Conservation (phyloP, 2,797 vertebrate species). For the Parauchenoglanis ngamensis region DNA sequence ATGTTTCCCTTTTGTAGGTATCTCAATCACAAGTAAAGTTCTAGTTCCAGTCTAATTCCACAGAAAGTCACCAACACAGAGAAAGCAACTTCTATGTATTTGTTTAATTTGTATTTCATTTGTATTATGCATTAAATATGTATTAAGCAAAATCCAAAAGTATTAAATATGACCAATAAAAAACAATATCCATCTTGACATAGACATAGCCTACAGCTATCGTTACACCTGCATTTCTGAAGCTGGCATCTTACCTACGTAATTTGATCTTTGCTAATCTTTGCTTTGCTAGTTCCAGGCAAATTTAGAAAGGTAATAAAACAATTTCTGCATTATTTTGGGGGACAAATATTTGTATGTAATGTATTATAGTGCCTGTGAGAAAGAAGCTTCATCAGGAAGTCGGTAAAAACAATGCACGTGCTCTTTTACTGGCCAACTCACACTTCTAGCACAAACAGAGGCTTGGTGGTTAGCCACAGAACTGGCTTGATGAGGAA, state of each 20-base stretch:
- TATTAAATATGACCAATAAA: neutral
- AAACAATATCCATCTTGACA: neutral
- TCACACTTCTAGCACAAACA: neutral
- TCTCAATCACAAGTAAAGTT: neutral
- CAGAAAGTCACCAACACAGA: neutral
- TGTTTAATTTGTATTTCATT: neutral
- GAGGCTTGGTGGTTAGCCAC: neutral
- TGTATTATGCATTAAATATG: neutral
- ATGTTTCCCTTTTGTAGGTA: neutral
- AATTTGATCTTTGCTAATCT: neutral
- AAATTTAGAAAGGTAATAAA: neutral
- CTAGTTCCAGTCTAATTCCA: neutral
- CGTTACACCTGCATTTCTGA: neutral
- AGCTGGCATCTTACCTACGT: neutral
- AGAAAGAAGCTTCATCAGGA: neutral
- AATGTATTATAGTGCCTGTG: neutral
- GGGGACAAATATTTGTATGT: neutral
- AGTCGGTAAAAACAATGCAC: neutral
- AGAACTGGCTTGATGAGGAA: neutral
- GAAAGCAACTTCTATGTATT: neutral
- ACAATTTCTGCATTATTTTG: neutral
- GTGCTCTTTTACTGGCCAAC: neutral
- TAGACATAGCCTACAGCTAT: neutral
- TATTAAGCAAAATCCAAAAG: neutral
- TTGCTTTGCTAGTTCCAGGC: neutral